Evolutionary conservation across 2,113 vertebrate species (phyloP).

Genomic region (Laterallus jamaicensis): DNA sequence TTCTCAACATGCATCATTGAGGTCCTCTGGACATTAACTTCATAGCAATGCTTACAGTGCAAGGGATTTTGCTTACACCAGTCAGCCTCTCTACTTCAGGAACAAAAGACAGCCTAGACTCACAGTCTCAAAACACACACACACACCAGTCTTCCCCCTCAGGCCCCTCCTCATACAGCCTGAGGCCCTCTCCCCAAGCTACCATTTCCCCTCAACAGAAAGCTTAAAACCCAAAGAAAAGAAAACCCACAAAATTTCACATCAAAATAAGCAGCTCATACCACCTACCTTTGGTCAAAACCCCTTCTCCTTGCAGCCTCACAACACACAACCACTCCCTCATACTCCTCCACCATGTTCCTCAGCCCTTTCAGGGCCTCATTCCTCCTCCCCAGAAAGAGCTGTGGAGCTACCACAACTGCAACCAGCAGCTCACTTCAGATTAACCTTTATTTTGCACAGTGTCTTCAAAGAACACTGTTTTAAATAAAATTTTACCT

Average conservation of each 20-base stretch:
- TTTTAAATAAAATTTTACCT: not conserved
- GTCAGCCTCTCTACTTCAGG: not conserved
- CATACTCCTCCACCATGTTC: accelerated
- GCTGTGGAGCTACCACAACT: not conserved
- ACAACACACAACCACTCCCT: not conserved
- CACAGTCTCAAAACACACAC: not conserved
- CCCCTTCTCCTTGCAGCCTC: accelerated
- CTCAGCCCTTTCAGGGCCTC: not conserved
- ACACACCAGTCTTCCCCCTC: not conserved
- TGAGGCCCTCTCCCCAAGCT: not conserved
- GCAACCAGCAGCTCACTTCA: not conserved
- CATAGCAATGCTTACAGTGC: not conserved
- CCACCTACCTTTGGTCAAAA: not conserved
- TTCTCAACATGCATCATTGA: not conserved
- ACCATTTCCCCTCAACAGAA: not conserved
- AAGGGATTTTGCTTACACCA: not conserved
- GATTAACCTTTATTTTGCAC: not conserved
- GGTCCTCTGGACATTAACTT: not conserved
- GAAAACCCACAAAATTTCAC: not conserved
- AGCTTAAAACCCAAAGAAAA: not conserved
- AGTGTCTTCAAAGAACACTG: not conserved
- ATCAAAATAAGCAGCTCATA: not conserved
- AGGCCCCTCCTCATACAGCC: not conserved
- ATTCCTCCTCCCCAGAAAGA: not conserved
- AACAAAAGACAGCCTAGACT: too few species aligned